Evolutionary conservation across 2,797 vertebrate species (phyloP), one percentile per base, ranked within the genome.

Genomic region (Hippocampus kuda): DNA sequence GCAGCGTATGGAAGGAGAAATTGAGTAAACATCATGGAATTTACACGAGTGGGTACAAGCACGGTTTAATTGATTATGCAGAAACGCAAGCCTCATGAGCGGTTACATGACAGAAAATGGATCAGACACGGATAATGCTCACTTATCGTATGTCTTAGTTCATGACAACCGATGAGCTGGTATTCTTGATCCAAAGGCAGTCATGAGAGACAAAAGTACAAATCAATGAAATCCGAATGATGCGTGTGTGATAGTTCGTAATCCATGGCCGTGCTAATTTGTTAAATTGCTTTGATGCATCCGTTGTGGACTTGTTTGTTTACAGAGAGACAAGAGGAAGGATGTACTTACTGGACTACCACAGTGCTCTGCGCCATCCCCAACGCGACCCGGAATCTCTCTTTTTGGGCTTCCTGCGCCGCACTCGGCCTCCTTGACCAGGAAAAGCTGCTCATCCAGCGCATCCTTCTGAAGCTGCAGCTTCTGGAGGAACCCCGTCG

Each of bases 381-480:
- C 96, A 0, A 94, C 96, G 69, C 96, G 90, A 77, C 97, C 97
- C 0, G 96, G 97, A 68, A 99, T 96, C 87, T 99, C 97, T 76
- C 97, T 89, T 83, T 99, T 99, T 0, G 97, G 97, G 78, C 97
- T 99, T 81, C 96, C 95, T 86, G 97, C 90, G 81, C 93, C 94
- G 44, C 97, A 99, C 80, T 99, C 97, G 0, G 93, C 93, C 83
- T 99, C 97, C 76, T 99, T 99, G 53, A 94, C 96, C 12, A 99
- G 87, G 83, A 98, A 99, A 27, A 99, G 92, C 59, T 99, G 96
- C 46, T 99, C 97, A 46, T 99, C 97, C 87, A 99, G 88, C 4
- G 95, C 94, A 26, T 99, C 97, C 71, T 98, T 99, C 89, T 99
- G 97, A 44, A 99, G 91, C 82, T 97, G 96, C 72, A 99, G 89